Conservation (phyloP, 2,797 vertebrate genomes). For the Pristis pectinata region DNA sequence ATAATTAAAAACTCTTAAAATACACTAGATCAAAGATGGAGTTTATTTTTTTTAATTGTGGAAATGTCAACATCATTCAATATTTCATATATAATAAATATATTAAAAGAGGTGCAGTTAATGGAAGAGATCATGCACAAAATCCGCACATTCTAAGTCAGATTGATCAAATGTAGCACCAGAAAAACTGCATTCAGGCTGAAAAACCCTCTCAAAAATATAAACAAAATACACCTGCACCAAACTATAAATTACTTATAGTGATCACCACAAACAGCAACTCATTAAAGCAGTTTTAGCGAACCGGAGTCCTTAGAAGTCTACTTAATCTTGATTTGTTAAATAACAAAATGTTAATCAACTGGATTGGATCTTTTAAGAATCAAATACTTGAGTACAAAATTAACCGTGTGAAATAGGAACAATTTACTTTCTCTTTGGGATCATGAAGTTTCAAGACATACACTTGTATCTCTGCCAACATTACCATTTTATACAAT, state of each 20-base stretch:
- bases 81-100: slow-evolving; percentile 19
- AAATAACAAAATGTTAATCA: background rate
- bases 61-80: background rate
- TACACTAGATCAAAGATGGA: slow-evolving; percentile 13
- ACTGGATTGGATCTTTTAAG: background rate
- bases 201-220: background rate
- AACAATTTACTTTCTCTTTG: background rate
- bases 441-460: background rate
- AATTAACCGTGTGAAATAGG: background rate
- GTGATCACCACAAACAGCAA: background rate
- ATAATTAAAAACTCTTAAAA: slow-evolving; percentile 34
- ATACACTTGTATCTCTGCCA: background rate
- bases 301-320: background rate
- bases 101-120: background rate
- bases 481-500: background rate
- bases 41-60: background rate
- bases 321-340: background rate
- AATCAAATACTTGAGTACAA: background rate
- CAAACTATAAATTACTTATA: background rate
- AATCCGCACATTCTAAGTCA: background rate
- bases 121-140: slow-evolving; percentile 1
- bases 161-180: background rate
- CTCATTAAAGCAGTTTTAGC: background rate
- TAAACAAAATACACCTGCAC: background rate
- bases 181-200: background rate